phyloP scores from a whole-genome alignment of 2,888 invertebrate genomes.

The Apodemia duryi region DNA sequence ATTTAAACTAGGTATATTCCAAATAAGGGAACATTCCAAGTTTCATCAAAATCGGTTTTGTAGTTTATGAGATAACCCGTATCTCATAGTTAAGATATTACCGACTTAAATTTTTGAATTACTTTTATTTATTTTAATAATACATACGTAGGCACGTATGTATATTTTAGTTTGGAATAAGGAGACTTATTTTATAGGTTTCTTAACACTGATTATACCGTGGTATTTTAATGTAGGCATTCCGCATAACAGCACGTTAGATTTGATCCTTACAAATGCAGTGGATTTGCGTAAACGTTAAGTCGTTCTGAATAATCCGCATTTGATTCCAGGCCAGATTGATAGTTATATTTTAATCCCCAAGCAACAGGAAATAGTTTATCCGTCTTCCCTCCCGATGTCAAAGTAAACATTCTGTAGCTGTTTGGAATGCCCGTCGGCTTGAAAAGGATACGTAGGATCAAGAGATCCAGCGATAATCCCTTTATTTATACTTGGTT shows the following conservation, averaged over 20 bases:
- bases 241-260: not conserved
- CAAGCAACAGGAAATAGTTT: constrained; percentile 4
- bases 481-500: constrained; percentile 57
- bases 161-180: too few relatives aligned
- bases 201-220: too few relatives aligned
- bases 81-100: too few relatives aligned
- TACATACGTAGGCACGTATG: too few relatives aligned
- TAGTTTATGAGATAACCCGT: too few relatives aligned
- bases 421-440: constrained; percentile 16
- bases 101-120: too few relatives aligned
- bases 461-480: constrained; percentile 65
- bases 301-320: not conserved
- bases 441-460: constrained; percentile 31
- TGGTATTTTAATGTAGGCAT: too few relatives aligned
- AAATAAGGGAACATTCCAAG: too few relatives aligned
- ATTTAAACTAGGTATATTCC: too few relatives aligned
- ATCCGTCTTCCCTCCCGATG: not conserved
- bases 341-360: not conserved
- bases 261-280: not conserved
- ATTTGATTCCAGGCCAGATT: not conserved
- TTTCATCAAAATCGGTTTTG: too few relatives aligned
- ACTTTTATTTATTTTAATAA: too few relatives aligned
- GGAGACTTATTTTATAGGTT: too few relatives aligned
- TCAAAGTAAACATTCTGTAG: constrained; percentile 8
- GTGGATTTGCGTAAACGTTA: not conserved